Evolutionary conservation across 2,797 vertebrate species (phyloP).

Genomic region (Dromococcyx pavoninus): DNA sequence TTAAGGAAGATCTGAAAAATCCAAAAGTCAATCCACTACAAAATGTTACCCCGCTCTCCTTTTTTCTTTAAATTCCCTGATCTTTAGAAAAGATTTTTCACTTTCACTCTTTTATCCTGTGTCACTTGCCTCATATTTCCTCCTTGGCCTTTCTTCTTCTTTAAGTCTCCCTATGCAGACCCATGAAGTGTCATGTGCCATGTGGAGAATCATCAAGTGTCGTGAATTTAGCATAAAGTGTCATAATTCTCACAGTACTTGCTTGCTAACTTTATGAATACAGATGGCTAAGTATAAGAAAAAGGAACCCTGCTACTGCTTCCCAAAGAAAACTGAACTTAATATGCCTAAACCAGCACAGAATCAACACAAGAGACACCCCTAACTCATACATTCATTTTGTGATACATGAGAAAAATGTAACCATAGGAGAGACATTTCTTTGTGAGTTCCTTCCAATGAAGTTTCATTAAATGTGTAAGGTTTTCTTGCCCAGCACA

Average conservation of each 20-base stretch:
- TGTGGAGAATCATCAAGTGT: constrained; percentile 27
- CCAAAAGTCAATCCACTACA: no score
- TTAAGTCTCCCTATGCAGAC: not conserved
- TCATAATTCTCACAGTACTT: constrained; percentile 51
- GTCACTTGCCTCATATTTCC: not conserved
- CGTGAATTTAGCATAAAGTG: constrained; percentile 49
- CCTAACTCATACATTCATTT: not conserved
- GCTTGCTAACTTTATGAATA: constrained; percentile 31
- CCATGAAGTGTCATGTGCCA: not conserved
- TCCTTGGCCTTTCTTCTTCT: not conserved
- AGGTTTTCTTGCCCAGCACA: rapidly evolving
- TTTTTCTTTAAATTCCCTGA: not conserved
- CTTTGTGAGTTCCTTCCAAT: not conserved
- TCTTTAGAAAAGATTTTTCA: not conserved
- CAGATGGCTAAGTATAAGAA: constrained; percentile 49
- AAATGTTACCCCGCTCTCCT: no score
- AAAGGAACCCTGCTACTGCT: constrained; percentile 19
- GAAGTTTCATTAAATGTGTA: not conserved
- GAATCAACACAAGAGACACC: not conserved
- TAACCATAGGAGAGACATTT: not conserved
- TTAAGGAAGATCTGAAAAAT: no score
- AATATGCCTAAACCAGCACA: not conserved
- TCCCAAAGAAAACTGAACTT: constrained; percentile 20
- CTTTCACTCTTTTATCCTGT: not conserved
- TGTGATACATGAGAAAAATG: not conserved